A percentile compares a stretch with the other conserved stretches of the same genome.
Evolutionary conservation across 2,113 vertebrate species (phyloP).

Genomic region (Ailurus styani): DNA sequence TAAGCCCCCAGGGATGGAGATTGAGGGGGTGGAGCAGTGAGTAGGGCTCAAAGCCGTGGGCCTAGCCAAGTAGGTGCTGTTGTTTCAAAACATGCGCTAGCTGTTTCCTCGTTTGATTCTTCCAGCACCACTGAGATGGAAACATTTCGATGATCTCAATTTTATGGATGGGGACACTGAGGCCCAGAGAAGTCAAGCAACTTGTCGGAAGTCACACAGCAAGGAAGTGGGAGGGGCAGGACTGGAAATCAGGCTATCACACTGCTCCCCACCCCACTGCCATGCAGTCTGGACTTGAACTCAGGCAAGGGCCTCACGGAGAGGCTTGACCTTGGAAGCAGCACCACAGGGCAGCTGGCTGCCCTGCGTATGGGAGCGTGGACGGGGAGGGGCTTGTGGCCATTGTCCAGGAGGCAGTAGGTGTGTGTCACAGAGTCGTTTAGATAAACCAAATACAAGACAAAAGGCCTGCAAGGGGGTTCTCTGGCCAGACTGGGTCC

Average conservation of each 20-base stretch:
- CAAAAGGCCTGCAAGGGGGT: background rate
- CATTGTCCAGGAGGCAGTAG: background rate
- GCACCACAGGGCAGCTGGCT: background rate
- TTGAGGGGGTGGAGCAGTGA: background rate
- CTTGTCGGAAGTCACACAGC: background rate
- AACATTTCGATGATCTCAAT: accelerated
- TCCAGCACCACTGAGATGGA: background rate
- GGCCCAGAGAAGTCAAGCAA: background rate
- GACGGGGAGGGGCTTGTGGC: accelerated
- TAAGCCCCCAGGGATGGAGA: background rate
- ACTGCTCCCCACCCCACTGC: background rate
- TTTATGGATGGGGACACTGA: background rate
- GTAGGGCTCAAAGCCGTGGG: background rate
- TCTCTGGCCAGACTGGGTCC: background rate
- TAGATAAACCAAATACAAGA: background rate
- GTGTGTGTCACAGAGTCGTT: background rate
- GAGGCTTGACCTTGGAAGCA: background rate
- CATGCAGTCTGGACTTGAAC: background rate
- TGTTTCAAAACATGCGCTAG: background rate
- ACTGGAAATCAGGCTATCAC: background rate
- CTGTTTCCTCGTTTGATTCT: background rate
- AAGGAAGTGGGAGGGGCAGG: background rate
- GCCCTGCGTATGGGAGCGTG: accelerated
- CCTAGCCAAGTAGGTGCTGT: background rate
- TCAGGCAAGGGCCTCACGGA: background rate